Evolutionary conservation across 2,797 vertebrate genomes (phyloP).

Genomic region (Cetoscarus ocellatus): DNA sequence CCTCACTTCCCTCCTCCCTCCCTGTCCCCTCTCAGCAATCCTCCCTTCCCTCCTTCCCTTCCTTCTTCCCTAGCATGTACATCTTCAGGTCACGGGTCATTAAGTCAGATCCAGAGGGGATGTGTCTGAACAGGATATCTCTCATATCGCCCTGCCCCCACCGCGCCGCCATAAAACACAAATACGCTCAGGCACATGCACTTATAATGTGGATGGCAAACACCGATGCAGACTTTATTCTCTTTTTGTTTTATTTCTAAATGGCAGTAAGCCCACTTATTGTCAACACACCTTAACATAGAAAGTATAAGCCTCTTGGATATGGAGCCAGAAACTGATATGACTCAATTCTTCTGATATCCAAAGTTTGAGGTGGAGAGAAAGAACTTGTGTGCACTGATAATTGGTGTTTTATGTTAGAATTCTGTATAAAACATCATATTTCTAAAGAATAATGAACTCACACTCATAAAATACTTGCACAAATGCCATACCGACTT

Average conservation of each 20-base stretch:
- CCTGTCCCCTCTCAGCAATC: slow-evolving; percentile 29
- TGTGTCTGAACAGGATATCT: slow-evolving; percentile 79
- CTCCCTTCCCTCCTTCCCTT: slow-evolving; percentile 37
- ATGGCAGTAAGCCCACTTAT: neutral
- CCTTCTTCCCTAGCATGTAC: slow-evolving; percentile 64
- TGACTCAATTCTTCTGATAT: no score
- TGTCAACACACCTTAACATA: no score
- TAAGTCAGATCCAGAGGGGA: slow-evolving; percentile 79
- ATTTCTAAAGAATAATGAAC: no score
- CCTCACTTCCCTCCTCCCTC: slow-evolving; percentile 26
- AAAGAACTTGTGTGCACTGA: no score
- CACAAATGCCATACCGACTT: no score
- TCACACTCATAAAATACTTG: no score
- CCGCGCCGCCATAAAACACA: slow-evolving; percentile 57
- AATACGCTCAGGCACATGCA: slow-evolving; percentile 51
- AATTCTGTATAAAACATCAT: no score
- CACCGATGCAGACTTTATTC: neutral
- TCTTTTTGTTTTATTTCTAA: slow-evolving; percentile 1
- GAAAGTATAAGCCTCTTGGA: no score
- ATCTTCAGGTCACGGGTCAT: slow-evolving; percentile 83
- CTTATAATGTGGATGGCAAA: slow-evolving; percentile 21
- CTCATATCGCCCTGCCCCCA: slow-evolving; percentile 75
- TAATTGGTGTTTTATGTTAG: no score
- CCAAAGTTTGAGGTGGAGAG: no score
- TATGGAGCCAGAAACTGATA: no score